phyloP scores from a whole-genome alignment of 2,888 invertebrate species.

The Ormyrus pomaceus region DNA sequence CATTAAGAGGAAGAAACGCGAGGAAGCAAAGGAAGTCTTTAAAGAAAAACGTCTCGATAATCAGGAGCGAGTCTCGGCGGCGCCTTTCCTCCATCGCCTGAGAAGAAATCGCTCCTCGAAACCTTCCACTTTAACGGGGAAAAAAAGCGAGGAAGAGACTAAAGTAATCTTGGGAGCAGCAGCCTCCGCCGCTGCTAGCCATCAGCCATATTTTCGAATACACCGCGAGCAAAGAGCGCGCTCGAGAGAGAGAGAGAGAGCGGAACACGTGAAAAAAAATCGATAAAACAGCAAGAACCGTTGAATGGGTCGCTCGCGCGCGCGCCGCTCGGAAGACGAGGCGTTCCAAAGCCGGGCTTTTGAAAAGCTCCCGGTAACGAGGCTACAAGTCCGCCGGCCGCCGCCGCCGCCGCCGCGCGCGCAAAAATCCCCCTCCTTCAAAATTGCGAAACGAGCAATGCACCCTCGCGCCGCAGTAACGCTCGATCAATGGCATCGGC shows the following conservation, averaged over 20 bases:
- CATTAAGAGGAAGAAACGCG: not conserved
- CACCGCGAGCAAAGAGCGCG: not conserved
- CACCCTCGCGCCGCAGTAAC: not conserved
- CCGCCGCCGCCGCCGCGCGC: no score
- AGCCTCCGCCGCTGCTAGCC: not conserved
- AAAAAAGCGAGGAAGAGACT: constrained; percentile 9
- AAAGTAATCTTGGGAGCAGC: constrained; percentile 30
- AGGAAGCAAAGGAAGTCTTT: not conserved
- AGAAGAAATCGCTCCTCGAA: constrained; percentile 16
- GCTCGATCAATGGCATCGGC: not conserved
- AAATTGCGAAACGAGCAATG: constrained; percentile 16
- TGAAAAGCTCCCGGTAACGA: constrained; percentile 41
- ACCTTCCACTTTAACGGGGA: constrained; percentile 5
- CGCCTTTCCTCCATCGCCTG: not conserved
- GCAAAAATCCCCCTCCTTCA: constrained; percentile 19
- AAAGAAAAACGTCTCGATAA: constrained; percentile 7
- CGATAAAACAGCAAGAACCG: constrained; percentile 27
- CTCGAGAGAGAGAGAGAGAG: not conserved
- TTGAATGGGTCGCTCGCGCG: constrained; percentile 2
- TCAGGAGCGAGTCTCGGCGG: not conserved
- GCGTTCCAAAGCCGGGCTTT: constrained; percentile 13
- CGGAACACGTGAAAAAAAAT: constrained; percentile 4
- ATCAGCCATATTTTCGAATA: constrained; percentile 31
- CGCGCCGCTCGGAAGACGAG: constrained; percentile 1
- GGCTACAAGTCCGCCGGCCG: not conserved